These are phyloP conservation scores for Myanophis thanlyinensis DNA, from an alignment of 2,113 vertebrate species.

Conservation along the genomic window DNA sequence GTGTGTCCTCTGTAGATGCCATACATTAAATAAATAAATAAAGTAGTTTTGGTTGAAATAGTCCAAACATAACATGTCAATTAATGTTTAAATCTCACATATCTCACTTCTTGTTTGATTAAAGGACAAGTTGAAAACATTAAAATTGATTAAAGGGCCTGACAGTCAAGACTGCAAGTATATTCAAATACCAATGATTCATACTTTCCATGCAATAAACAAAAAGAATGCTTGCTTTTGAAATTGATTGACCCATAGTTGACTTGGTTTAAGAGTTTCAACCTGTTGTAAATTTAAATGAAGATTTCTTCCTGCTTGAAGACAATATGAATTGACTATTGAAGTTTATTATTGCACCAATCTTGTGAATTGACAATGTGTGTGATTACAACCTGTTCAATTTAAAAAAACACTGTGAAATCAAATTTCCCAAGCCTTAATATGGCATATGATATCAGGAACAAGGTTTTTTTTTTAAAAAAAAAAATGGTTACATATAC, in stretches of 20 bases:
- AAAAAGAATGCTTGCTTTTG: neutral
- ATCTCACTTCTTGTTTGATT: neutral
- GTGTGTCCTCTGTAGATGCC: too few relatives aligned
- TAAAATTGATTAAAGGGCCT: neutral
- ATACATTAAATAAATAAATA: neutral
- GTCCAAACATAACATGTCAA: neutral
- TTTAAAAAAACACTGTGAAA: neutral
- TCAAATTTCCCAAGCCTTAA: neutral
- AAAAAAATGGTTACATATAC: neutral
- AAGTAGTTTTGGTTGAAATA: neutral
- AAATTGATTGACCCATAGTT: neutral
- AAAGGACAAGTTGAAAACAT: neutral
- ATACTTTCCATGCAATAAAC: neutral
- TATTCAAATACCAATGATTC: neutral
- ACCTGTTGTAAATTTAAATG: neutral
- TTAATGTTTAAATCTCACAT: neutral
- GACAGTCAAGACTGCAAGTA: neutral
- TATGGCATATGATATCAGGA: conserved; percentile 3
- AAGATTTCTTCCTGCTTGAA: neutral
- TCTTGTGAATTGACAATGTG: neutral
- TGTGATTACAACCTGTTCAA: neutral
- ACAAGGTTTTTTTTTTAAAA: neutral
- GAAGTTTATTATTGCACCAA: neutral
- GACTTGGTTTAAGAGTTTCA: neutral
- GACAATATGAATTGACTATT: neutral